Evolutionary conservation across 1,140 invertebrate species (phyloP).

Genomic region (Papilio machaon): DNA sequence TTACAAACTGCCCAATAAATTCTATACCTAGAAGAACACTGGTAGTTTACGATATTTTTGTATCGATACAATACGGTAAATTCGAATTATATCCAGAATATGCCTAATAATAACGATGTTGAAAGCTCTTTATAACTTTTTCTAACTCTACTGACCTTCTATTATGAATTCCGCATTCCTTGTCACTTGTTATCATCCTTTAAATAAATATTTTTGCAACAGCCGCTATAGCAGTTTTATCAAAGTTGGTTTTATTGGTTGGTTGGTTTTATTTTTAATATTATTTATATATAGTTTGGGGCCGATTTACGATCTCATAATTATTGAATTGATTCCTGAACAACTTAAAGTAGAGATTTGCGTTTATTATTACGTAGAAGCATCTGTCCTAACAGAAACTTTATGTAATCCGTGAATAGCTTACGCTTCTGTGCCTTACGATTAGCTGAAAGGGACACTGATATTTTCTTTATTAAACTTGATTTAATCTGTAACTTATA

Average conservation of each 20-base stretch:
- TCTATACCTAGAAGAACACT: conserved; percentile 55
- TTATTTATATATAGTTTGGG: too few relatives aligned
- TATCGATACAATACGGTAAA: conserved; percentile 63
- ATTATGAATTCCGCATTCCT: conserved; percentile 52
- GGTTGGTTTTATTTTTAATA: too few relatives aligned
- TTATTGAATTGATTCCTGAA: background rate
- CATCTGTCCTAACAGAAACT: background rate
- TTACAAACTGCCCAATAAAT: conserved; percentile 53
- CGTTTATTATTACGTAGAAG: background rate
- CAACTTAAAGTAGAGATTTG: background rate
- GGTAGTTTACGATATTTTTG: conserved; percentile 49
- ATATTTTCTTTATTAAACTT: background rate
- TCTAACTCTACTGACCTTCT: conserved; percentile 43
- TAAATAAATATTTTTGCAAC: background rate
- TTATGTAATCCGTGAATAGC: background rate
- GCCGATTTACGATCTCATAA: background rate
- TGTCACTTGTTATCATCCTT: conserved; percentile 21
- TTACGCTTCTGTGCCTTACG: background rate
- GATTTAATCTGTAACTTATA: too few relatives aligned
- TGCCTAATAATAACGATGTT: conserved; percentile 55
- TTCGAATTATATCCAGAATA: conserved; percentile 55
- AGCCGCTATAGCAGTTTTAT: background rate
- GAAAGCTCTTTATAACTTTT: conserved; percentile 53
- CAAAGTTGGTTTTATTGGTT: background rate
- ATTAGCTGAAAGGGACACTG: background rate